phyloP scores from a whole-genome alignment of 2,113 vertebrate species.

The Nothoprocta pentlandii region DNA sequence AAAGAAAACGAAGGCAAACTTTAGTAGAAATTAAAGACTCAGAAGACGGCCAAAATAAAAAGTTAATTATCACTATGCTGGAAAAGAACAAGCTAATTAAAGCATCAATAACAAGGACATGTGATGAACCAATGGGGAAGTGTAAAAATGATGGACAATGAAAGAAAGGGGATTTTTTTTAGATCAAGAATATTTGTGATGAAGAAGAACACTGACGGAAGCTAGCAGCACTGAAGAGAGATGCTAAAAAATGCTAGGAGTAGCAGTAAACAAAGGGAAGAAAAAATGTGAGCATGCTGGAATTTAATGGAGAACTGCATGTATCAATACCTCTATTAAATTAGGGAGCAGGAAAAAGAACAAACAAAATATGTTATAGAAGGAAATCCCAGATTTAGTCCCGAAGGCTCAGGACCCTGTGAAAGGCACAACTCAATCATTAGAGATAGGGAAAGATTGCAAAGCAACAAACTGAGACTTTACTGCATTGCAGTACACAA shows the following conservation, averaged over 20 bases:
- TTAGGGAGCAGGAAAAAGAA: background rate
- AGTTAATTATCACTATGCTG: background rate
- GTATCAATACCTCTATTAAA: background rate
- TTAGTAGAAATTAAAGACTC: background rate
- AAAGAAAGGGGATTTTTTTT: background rate
- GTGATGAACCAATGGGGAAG: background rate
- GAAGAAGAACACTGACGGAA: background rate
- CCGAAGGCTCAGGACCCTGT: background rate
- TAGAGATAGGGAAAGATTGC: background rate
- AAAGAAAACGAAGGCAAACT: background rate
- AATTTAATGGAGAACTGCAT: background rate
- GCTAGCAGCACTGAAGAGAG: background rate
- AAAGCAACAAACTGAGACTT: conserved; percentile 19
- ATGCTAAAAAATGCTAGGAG: background rate
- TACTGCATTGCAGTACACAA: conserved; percentile 38
- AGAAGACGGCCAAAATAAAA: background rate
- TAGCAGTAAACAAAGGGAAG: background rate
- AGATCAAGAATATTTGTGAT: background rate
- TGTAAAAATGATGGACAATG: background rate
- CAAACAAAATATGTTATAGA: background rate
- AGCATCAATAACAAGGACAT: background rate
- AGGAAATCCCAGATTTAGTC: background rate
- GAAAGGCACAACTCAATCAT: background rate
- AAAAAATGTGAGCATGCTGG: background rate
- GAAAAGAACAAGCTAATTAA: background rate